A percentile compares a stretch with the other conserved stretches of the same genome.
These are phyloP conservation scores for Amphipyra tragopoginis DNA, from an alignment of 2,888 invertebrate genomes.

Conservation along the genomic window DNA sequence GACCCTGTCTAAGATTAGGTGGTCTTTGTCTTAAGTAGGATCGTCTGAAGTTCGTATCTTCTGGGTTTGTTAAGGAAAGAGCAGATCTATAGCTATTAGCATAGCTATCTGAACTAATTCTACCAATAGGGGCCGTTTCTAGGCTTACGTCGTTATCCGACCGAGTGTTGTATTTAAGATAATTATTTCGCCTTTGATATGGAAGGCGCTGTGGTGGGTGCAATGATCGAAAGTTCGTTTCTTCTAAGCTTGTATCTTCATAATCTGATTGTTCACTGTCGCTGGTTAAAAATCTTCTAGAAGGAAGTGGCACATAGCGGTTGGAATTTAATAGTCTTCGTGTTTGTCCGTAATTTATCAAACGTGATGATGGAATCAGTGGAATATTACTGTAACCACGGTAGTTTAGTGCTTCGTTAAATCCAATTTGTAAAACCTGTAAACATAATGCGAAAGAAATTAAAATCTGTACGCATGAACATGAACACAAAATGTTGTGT, in stretches of 20 bases:
- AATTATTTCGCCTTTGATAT: constrained; percentile 9
- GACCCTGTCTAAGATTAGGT: background rate
- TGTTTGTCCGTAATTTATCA: background rate
- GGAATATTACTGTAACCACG: constrained; percentile 8
- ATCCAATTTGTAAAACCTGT: constrained; percentile 52
- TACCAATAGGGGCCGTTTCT: constrained; percentile 8
- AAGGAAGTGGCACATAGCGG: background rate
- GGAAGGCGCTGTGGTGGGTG: background rate
- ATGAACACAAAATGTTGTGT: constrained; percentile 10
- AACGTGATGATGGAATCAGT: constrained; percentile 1
- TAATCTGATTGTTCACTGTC: constrained; percentile 25
- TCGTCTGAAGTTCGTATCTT: constrained; percentile 2
- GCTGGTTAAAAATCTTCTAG: constrained; percentile 11
- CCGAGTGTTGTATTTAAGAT: background rate
- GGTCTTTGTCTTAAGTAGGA: constrained; percentile 4
- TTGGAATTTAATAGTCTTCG: constrained; percentile 11
- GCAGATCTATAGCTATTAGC: background rate
- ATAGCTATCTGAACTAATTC: background rate
- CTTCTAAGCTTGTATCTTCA: constrained; percentile 31
- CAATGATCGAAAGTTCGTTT: constrained; percentile 11
- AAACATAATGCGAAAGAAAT: constrained; percentile 38
- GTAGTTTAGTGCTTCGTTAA: constrained; percentile 26
- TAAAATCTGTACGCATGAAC: constrained; percentile 13
- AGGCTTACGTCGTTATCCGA: constrained; percentile 5
- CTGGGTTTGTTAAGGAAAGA: background rate